Evolutionary conservation across 2,113 vertebrate species (phyloP).

Genomic region (Poeciliopsis occidentalis): DNA sequence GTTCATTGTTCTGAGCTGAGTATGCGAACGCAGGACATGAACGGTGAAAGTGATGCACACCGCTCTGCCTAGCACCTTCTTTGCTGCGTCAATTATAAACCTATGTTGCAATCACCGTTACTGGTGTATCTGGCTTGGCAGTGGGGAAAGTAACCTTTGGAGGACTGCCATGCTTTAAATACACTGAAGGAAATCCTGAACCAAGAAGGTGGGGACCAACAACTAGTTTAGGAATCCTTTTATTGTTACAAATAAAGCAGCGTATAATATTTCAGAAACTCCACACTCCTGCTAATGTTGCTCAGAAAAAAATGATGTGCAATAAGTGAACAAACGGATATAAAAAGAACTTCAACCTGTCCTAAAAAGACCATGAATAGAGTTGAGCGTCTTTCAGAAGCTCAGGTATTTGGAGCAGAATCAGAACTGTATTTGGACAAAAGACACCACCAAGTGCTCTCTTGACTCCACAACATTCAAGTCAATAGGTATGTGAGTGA

Average conservation of each 20-base stretch:
- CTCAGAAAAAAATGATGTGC: constrained; percentile 13
- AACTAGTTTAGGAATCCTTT: neutral
- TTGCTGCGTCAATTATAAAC: no score
- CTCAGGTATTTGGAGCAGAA: constrained; percentile 34
- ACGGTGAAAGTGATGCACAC: no score
- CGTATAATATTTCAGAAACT: neutral
- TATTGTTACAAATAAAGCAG: neutral
- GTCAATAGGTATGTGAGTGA: constrained; percentile 65
- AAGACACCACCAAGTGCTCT: constrained; percentile 59
- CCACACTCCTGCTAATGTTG: neutral
- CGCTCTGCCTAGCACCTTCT: no score
- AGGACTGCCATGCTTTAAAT: no score
- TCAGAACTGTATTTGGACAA: constrained; percentile 44
- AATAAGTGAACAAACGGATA: neutral
- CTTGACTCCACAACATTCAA: constrained; percentile 57
- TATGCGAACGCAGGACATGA: no score
- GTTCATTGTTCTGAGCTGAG: no score
- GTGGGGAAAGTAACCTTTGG: no score
- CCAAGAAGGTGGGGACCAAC: neutral
- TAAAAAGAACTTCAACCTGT: neutral
- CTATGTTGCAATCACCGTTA: no score
- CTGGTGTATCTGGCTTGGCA: no score
- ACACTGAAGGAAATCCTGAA: neutral
- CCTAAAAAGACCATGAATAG: constrained; percentile 3
- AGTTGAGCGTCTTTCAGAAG: constrained; percentile 25